phyloP scores from a whole-genome alignment of 2,797 vertebrate genomes.

The Gila robusta region DNA sequence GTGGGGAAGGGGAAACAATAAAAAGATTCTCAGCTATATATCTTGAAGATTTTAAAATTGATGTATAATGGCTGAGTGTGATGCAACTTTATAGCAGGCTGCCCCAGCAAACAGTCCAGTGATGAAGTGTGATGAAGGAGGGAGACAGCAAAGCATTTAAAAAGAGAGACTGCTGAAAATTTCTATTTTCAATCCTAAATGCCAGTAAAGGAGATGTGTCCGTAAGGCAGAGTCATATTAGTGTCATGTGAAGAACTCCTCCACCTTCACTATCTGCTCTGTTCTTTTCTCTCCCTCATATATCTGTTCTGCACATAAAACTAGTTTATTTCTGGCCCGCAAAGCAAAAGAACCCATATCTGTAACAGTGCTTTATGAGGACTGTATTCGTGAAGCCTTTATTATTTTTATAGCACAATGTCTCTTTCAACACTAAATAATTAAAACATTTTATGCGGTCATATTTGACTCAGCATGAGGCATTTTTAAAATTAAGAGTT shows the following conservation, averaged over 20 bases:
- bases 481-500: conserved; percentile 15
- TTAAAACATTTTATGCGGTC: conserved; percentile 26
- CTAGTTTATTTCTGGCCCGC: not conserved
- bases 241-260: conserved; percentile 29
- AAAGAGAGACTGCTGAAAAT: not conserved
- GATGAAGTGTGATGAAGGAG: not conserved
- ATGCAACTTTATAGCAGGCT: conserved; percentile 29
- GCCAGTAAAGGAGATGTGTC: conserved; percentile 23
- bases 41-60: conserved; percentile 42
- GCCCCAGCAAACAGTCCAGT: conserved; percentile 2
- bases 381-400: not conserved
- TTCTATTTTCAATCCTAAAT: conserved; percentile 5
- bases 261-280: conserved; percentile 9
- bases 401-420: conserved; percentile 21
- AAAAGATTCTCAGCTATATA: conserved; percentile 5
- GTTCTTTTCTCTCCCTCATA: conserved; percentile 11
- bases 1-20: conserved; percentile 16
- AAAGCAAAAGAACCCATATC: conserved; percentile 5
- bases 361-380: conserved; percentile 22
- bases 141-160: not conserved
- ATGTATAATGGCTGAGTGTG: conserved; percentile 30
- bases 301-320: conserved; percentile 12
- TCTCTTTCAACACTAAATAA: conserved; percentile 36
- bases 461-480: conserved; percentile 25
- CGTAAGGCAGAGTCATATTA: conserved; percentile 15